Evolutionary conservation across 1,140 invertebrate species (phyloP).

Genomic region (Meloidogyne floridensis): DNA sequence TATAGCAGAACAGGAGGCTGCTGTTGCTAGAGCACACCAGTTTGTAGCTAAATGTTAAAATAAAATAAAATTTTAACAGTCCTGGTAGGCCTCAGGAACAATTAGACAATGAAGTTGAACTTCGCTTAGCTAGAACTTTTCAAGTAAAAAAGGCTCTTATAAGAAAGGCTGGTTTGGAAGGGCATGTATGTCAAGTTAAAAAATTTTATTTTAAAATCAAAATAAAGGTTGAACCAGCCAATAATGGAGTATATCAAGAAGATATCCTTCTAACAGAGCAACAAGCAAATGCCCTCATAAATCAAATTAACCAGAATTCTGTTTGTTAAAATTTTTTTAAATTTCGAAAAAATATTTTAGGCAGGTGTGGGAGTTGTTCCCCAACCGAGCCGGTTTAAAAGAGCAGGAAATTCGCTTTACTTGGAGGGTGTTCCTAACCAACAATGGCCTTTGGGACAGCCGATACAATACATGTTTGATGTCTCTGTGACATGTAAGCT

Average conservation of each 20-base stretch:
- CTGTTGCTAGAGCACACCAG: conserved; percentile 15
- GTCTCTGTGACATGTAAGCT: conserved; percentile 22
- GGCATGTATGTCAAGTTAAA: conserved; percentile 20
- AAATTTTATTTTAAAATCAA: neutral
- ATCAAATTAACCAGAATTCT: conserved; percentile 1
- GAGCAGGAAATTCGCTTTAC: conserved; percentile 41
- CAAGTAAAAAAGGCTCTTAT: conserved; percentile 53
- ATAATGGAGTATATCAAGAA: conserved; percentile 55
- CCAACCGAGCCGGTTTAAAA: neutral
- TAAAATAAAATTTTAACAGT: conserved; percentile 11
- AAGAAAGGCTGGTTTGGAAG: conserved; percentile 47
- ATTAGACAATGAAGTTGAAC: conserved; percentile 50
- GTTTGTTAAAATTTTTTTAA: neutral
- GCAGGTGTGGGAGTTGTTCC: neutral
- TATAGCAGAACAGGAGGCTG: conserved; percentile 36
- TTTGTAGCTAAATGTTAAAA: neutral
- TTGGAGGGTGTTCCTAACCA: conserved; percentile 37
- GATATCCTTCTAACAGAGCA: conserved; percentile 52
- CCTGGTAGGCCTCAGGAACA: conserved; percentile 29
- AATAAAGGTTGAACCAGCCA: conserved; percentile 39
- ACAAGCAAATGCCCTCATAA: conserved; percentile 32
- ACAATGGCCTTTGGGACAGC: conserved; percentile 43
- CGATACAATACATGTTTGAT: conserved; percentile 52
- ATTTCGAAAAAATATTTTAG: neutral
- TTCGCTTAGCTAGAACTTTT: conserved; percentile 44